These are phyloP conservation scores for Gallinago paraguaiae DNA, from an alignment of 2,113 vertebrate genomes.

Conservation along the genomic window DNA sequence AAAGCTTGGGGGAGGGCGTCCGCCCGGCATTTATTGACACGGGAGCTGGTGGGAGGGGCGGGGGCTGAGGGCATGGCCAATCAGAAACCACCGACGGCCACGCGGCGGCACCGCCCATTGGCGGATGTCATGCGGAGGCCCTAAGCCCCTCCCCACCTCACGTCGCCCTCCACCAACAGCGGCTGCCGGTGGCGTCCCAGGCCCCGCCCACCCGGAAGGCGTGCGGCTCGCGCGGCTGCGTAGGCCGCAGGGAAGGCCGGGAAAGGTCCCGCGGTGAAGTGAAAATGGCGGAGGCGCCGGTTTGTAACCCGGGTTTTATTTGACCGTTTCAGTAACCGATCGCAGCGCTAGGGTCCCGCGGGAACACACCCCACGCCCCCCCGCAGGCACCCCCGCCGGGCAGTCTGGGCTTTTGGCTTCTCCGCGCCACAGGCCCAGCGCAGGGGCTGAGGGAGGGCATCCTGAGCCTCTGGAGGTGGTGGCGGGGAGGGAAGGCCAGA, in stretches of 20 bases:
- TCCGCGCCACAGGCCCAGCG: neutral
- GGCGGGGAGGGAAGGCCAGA: neutral
- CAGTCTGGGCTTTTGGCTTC: neutral
- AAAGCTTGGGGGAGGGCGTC: accelerated
- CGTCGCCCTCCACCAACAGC: neutral
- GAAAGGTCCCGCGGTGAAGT: accelerated
- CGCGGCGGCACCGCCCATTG: neutral
- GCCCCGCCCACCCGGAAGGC: neutral
- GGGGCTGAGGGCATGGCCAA: neutral
- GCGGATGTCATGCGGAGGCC: accelerated
- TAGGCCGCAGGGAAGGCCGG: accelerated
- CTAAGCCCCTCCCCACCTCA: accelerated
- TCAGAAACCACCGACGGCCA: neutral
- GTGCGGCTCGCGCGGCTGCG: accelerated
- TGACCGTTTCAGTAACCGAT: neutral
- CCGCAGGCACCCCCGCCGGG: neutral
- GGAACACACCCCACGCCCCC: neutral
- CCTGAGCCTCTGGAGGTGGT: neutral
- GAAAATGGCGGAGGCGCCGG: accelerated
- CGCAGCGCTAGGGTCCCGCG: neutral
- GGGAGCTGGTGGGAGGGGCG: neutral
- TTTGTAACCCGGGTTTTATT: neutral
- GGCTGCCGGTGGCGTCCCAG: neutral
- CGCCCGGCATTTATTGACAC: accelerated
- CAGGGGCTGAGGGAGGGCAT: accelerated